Base-by-base conservation (phyloP, 2,888 invertebrate species). In the Hirtodrosophila cameraria region DNA sequence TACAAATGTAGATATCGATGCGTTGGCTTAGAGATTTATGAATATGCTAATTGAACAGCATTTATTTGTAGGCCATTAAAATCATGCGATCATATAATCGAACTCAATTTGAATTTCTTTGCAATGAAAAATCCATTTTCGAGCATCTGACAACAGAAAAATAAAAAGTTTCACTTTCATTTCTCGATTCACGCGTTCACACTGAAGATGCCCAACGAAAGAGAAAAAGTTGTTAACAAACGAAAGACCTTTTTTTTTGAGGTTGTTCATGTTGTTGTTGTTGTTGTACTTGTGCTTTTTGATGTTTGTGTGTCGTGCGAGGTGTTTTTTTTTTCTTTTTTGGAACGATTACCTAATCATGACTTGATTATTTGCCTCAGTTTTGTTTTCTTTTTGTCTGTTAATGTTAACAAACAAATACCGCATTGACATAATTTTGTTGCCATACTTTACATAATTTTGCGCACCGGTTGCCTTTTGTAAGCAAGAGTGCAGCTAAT, bases 331-430 rank as follows among this genome's bases (percentile, higher is more conserved):
- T 67, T 75, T 84, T 64, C 64, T 57, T 73, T 23, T 80, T 84
- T 67, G 85, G 85, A 78, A 81, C 82, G 80, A 73, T 81, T 84
- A 81, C 73, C 75, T 73, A 81, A 81, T 82, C 85, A 68, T 80
- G 80, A 80, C 73, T 79, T 76, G 73, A 73, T 64, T 75, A 39
- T 48, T 38, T 71, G 58, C 41, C 49, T 69, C 50, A 38, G 35
- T 66, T 66, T 53, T 55, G 55, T 60, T 71, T 57, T 61, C 50
- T 49, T 66, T 71, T 48, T 28, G 30, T 63, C 43, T 43, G 18
- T 68, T 68, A 43, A 48, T 67, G 52, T 58, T 54, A 64, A 64
- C 54, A 39, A 58, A 61, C 55, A 36, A 31, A 53, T 82, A 80
- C 80, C 80, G 64, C 73, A 75, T 72, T 72, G 75, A 72, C 72